phyloP scores from a whole-genome alignment of 1,140 invertebrate species.

The Drosophila elegans region DNA sequence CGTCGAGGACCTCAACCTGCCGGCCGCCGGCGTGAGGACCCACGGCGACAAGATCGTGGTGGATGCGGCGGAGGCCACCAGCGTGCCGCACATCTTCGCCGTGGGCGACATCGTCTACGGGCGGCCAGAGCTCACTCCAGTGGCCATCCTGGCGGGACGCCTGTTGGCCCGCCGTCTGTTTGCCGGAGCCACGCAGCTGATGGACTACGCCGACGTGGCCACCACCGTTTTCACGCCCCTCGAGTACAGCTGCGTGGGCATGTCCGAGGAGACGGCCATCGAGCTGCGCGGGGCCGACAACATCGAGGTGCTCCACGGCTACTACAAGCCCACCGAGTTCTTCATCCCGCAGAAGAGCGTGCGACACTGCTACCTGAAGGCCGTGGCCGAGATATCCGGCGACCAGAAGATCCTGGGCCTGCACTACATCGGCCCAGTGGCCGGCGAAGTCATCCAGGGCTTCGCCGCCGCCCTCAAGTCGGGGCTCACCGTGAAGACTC shows the following conservation, averaged over 20 bases:
- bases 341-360: conserved; percentile 94
- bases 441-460: conserved; percentile 99
- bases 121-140: conserved; percentile 96
- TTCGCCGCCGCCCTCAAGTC: conserved; percentile 94
- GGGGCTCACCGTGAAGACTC: conserved; percentile 94
- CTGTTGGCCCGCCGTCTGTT: conserved; percentile 92
- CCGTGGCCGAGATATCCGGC: conserved; percentile 88
- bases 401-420: conserved; percentile 95
- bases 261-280: conserved; percentile 95
- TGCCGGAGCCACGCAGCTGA: conserved; percentile 86
- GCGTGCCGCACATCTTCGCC: conserved; percentile 94
- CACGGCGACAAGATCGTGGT: conserved; percentile 88
- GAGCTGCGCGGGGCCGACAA: conserved; percentile 88
- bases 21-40: conserved; percentile 88
- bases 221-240: conserved; percentile 98
- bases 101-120: conserved; percentile 97
- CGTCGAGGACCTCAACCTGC: conserved; percentile 89
- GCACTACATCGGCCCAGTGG: conserved; percentile 97
- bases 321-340: conserved; percentile 98
- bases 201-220: conserved; percentile 97
- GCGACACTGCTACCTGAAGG: conserved; percentile 92
- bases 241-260: conserved; percentile 97
- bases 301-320: conserved; percentile 95
- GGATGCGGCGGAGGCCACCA: conserved; percentile 91
- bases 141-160: conserved; percentile 97